These are phyloP conservation scores for Cryptosula pallasiana DNA, from an alignment of 2,888 invertebrate species.

Conservation along the genomic window DNA sequence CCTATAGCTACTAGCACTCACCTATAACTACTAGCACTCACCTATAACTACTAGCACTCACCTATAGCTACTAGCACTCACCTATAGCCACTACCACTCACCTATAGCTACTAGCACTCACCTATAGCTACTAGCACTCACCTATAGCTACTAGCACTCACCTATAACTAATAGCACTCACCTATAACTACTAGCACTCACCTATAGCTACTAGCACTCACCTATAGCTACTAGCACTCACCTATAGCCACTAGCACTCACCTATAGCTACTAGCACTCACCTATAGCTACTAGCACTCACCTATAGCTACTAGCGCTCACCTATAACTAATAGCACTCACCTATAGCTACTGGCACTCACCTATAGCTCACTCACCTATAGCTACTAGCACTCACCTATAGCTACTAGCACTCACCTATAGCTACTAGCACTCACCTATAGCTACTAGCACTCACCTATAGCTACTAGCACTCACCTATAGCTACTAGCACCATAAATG, in stretches of 20 bases:
- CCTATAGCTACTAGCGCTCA: slow-evolving; percentile 89
- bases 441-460: slow-evolving; percentile 82
- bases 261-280: slow-evolving; percentile 82
- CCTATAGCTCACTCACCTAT: slow-evolving; percentile 72
- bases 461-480: slow-evolving; percentile 78
- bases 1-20: slow-evolving; percentile 82
- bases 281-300: slow-evolving; percentile 82
- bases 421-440: slow-evolving; percentile 82
- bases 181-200: slow-evolving; percentile 82
- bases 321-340: too few species aligned
- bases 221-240: slow-evolving; percentile 82
- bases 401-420: slow-evolving; percentile 82
- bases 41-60: slow-evolving; percentile 82
- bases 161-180: too few species aligned
- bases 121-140: slow-evolving; percentile 82
- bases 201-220: slow-evolving; percentile 82
- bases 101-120: slow-evolving; percentile 82
- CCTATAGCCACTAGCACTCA: slow-evolving; percentile 82
- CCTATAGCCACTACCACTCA: too few species aligned
- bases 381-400: slow-evolving; percentile 82
- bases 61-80: slow-evolving; percentile 89
- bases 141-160: slow-evolving; percentile 89
- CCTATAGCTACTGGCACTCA: slow-evolving; percentile 89
- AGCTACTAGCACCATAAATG: slow-evolving; percentile 88
- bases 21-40: slow-evolving; percentile 82